Conservation (phyloP, 2,797 vertebrate genomes). For the Hemibagrus guttatus region DNA sequence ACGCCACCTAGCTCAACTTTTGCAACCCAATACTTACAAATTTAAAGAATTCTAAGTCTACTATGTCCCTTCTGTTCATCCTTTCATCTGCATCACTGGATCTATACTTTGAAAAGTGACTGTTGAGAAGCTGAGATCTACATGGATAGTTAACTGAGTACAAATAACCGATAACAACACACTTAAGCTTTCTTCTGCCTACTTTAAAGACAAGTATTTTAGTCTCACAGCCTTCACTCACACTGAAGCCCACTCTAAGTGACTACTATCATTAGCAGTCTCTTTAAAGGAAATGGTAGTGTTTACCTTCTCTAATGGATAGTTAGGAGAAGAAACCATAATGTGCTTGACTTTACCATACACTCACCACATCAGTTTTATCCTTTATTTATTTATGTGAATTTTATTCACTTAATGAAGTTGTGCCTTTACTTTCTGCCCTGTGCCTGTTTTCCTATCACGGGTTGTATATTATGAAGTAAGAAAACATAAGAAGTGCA, state of each 20-base stretch:
- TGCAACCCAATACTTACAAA: no score
- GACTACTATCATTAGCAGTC: conserved; percentile 8
- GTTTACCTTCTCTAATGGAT: background rate
- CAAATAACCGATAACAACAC: background rate
- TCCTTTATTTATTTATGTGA: background rate
- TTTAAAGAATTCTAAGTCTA: background rate
- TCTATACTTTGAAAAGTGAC: background rate
- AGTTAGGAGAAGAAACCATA: background rate
- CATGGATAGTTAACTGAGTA: background rate
- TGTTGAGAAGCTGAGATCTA: background rate
- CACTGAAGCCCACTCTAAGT: background rate
- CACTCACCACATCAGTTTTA: background rate
- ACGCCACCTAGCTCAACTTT: no score
- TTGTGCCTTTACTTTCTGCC: background rate
- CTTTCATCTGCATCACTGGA: background rate
- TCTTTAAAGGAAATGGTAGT: conserved; percentile 6
- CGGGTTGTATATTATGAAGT: background rate
- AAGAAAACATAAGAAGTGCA: background rate
- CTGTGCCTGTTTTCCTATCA: background rate
- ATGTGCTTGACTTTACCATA: background rate
- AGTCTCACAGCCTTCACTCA: background rate
- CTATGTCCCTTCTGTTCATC: background rate
- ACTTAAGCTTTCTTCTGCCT: background rate
- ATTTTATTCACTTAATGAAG: background rate
- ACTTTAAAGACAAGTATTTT: background rate